Conservation (phyloP, 2,888 invertebrate species). For the Fragum sueziense region DNA sequence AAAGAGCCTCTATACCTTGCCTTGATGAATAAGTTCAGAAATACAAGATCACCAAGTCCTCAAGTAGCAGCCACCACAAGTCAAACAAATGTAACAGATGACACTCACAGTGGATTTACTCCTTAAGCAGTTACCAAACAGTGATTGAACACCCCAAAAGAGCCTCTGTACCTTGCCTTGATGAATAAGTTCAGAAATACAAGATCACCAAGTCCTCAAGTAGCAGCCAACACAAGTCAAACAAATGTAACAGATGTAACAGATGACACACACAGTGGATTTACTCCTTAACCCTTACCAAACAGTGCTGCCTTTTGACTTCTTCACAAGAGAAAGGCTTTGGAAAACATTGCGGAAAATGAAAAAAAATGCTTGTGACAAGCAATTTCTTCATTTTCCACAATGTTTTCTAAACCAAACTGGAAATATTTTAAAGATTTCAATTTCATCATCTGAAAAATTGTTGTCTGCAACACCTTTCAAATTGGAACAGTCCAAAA, state of each 20-base stretch:
- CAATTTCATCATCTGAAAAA: no score
- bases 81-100: background rate
- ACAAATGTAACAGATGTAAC: background rate
- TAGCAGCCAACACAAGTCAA: conserved; percentile 28
- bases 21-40: conserved; percentile 73
- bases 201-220: conserved; percentile 70
- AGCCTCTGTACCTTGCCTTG: conserved; percentile 72
- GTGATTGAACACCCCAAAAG: conserved; percentile 51
- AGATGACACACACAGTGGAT: conserved; percentile 33
- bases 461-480: no score
- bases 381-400: no score
- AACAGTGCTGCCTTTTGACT: no score
- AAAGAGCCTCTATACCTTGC: conserved; percentile 73
- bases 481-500: no score
- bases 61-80: conserved; percentile 26
- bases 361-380: no score
- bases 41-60: conserved; percentile 74
- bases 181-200: conserved; percentile 75
- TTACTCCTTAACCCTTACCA: conserved; percentile 51
- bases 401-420: no score
- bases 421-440: no score
- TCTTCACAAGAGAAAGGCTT: no score
- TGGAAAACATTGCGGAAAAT: no score
- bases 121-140: conserved; percentile 39
- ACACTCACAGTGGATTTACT: conserved; percentile 52